Percentiles rank a stretch among this genome's conserved stretches.
phyloP scores from a whole-genome alignment of 2,797 vertebrate genomes.

The Poliocrania exsul region DNA sequence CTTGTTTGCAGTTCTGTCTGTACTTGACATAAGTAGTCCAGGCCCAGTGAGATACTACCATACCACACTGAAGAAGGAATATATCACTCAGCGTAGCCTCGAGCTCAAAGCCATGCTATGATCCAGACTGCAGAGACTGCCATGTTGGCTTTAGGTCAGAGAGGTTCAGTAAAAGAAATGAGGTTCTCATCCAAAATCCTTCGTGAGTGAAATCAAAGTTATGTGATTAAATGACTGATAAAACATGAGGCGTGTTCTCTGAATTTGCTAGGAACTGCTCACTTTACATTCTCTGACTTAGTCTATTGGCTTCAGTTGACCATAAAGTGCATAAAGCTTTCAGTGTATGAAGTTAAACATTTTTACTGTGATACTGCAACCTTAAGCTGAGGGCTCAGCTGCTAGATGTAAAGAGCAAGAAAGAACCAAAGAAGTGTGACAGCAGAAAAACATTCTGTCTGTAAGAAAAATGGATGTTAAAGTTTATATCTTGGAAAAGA shows the following conservation, averaged over 20 bases:
- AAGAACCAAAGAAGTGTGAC: not conserved
- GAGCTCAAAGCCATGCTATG: not conserved
- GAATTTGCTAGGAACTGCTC: not conserved
- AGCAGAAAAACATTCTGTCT: not conserved
- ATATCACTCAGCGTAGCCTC: not conserved
- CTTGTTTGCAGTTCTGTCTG: not conserved
- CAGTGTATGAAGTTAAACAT: not conserved
- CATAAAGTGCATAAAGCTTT: not conserved
- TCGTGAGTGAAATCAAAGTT: not conserved
- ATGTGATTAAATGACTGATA: not conserved
- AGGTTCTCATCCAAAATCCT: not conserved
- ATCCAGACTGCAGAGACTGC: not conserved
- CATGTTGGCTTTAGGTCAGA: fast-evolving
- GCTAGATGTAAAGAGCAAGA: not conserved
- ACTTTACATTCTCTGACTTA: not conserved
- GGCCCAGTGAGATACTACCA: not conserved
- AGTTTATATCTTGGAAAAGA: not conserved
- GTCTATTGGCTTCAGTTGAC: not conserved
- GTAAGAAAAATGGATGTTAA: not conserved
- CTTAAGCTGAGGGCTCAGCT: not conserved
- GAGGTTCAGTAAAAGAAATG: not conserved
- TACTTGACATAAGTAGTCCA: not conserved
- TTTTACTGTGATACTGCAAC: not conserved
- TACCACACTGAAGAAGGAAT: not conserved
- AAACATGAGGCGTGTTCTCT: not conserved